These are phyloP conservation scores for Tuta absoluta DNA, from an alignment of 2,888 invertebrate genomes.

Conservation along the genomic window DNA sequence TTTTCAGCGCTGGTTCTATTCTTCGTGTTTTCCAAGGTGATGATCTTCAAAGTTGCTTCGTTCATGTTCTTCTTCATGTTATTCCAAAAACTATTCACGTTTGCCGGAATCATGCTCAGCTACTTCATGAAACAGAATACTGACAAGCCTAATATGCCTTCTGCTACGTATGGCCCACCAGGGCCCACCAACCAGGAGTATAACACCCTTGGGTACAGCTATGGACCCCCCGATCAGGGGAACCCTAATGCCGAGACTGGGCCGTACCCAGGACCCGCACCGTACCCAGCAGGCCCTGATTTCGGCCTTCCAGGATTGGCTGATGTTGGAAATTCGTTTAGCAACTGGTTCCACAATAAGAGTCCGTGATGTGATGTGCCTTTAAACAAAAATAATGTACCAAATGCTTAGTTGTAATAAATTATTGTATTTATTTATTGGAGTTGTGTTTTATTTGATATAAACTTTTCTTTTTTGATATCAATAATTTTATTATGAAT, in stretches of 20 bases:
- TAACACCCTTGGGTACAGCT: constrained; percentile 68
- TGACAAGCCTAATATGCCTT: constrained; percentile 39
- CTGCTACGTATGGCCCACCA: constrained; percentile 57
- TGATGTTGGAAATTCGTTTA: constrained; percentile 56
- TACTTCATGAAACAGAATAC: constrained; percentile 60
- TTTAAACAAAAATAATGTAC: neutral
- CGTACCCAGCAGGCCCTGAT: constrained; percentile 40
- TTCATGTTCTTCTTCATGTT: constrained; percentile 62
- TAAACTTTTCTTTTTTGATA: too few species aligned
- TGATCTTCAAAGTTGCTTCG: constrained; percentile 62
- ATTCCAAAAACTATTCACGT: constrained; percentile 69
- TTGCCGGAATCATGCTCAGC: constrained; percentile 62
- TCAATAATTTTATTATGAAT: too few species aligned
- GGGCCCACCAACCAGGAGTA: constrained; percentile 49
- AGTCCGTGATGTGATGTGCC: constrained; percentile 34
- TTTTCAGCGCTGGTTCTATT: constrained; percentile 64
- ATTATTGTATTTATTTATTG: neutral
- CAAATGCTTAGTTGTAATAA: neutral
- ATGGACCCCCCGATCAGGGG: constrained; percentile 39
- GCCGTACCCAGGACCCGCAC: constrained; percentile 34
- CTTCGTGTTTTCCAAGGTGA: constrained; percentile 63
- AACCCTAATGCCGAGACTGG: constrained; percentile 49
- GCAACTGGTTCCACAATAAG: constrained; percentile 62
- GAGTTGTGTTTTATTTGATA: neutral
- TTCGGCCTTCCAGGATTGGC: constrained; percentile 50